phyloP scores from a whole-genome alignment of 2,888 invertebrate species.

The Notodonta ziczac region DNA sequence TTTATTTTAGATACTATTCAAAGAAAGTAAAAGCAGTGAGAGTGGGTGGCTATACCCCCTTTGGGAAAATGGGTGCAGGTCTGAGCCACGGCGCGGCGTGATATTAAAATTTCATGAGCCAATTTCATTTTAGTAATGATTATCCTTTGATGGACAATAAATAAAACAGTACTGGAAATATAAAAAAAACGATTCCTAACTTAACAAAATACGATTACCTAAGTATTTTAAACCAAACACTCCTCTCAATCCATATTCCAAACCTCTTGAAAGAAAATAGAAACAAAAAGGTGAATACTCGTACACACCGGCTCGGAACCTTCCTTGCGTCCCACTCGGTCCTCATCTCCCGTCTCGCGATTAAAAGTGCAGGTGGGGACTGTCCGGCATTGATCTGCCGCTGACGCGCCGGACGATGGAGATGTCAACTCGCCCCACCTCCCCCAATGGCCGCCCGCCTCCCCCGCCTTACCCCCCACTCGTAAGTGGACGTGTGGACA shows the following conservation, averaged over 20 bases:
- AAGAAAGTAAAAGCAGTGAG: too few species aligned
- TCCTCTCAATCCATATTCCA: conserved; percentile 3
- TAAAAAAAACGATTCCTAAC: too few species aligned
- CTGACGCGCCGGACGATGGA: conserved; percentile 73
- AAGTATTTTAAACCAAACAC: conserved; percentile 3
- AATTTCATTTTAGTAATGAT: conserved; percentile 8
- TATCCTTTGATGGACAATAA: too few species aligned
- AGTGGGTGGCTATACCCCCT: too few species aligned
- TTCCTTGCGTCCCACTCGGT: conserved; percentile 7
- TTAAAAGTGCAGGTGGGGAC: conserved; percentile 83
- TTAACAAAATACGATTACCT: conserved; percentile 3
- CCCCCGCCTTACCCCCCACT: conserved; percentile 32
- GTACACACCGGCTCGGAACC: conserved; percentile 36
- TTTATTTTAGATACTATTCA: too few species aligned
- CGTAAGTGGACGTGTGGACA: conserved; percentile 68
- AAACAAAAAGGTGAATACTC: conserved; percentile 42
- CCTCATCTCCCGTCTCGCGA: conserved; percentile 46
- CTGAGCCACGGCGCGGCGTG: too few species aligned
- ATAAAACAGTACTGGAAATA: too few species aligned
- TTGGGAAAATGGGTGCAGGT: too few species aligned
- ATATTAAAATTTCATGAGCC: too few species aligned
- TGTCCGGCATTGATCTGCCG: conserved; percentile 81
- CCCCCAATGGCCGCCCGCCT: conserved; percentile 28
- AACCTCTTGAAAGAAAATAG: conserved; percentile 35
- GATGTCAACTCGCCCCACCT: conserved; percentile 52